Base-by-base conservation (phyloP, 2,797 vertebrate genomes). In the Oreortyx pictus region DNA sequence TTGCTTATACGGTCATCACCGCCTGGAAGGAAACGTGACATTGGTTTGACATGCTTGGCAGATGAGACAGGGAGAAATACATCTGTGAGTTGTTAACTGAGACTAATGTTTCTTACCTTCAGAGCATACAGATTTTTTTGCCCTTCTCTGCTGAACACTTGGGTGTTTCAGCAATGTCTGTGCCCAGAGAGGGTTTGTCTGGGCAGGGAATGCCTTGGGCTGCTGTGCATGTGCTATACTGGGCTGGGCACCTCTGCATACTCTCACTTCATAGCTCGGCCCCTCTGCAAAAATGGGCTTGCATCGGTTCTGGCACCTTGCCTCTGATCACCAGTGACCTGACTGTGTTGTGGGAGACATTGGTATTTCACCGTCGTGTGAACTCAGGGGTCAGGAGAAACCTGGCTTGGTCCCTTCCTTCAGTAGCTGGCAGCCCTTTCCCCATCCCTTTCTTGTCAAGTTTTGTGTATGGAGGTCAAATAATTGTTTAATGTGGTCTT, bases 221-320 rank as follows among this genome's bases (percentile, higher is more conserved):
- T 0, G 0, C 54, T 0, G 0, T 80, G 88, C 43, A 73, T 41
- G 46, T n/a, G 61, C 46, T 74, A 54, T 76, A 70, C 62, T 92
- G 92, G 79, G 59, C 35, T 37, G 71, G 44, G 73, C 82, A 56
- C 33, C 60, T 78, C 49, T 47, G 46, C 27, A 16, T 0, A 0
- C 67, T 78, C 15, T 33, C 66, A 29, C 50, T 77, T 44, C 19
- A 43, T 23, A 39, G 68, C 52, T 90, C 47, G 11, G 73, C 24
- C 73, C 27, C 62, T 65, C 82, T 8, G 1, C 0, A 0, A 0
- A 1, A 6, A 0, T 31, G 9, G 3, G 3, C 41, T 43, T n/a
- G 7, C 25, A 2, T 78, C 0, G 0, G 25, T 29, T 74, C 64
- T 16, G 64, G 73, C 64, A 13, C 73, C 88, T 89, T 57, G 47